Evolutionary conservation across 2,888 invertebrate genomes (phyloP), one percentile per base, ranked within the genome.

Genomic region (Notocelia uddmanniana): DNA sequence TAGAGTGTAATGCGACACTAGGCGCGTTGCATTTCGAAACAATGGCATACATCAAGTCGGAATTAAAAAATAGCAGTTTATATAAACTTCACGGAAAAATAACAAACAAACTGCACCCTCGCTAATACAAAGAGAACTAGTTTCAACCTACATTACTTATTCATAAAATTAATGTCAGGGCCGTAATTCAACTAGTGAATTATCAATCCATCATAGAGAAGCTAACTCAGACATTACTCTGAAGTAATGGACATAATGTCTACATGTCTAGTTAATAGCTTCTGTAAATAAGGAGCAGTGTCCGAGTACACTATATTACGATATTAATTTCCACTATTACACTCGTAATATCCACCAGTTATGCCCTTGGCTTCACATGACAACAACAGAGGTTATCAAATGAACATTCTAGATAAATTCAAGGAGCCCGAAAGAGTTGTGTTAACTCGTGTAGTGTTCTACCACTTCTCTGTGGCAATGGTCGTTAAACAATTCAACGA

Each of bases 131-230:
- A 34, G 23, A 37, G 11, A 52, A 48, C 57, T 10, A 48, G 69
- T 72, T 60, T 23, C 48, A 37, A 62, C 11, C 54, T 57, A 68
- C 60, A 55, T 55, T 5, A 3, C 2, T 5, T 67, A 68, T 62
- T 68, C 60, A 55, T 68, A 23, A 45, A 70, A 72, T 68, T 57
- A 57, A 67, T 71, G 67, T 68, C 72, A 72, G 15, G 71, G 71
- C 34, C 67, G 59, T 50, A 18, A 64, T 68, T 8, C 48, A 60
- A 31, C 31, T 13, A 23, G 60, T 57, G 55, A 23, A 45, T 62
- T 26, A 67, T 60, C 66, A 52, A 50, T 45, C n/a, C n/a, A 31
- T 54, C 63, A 31, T 58, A 21, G n/a, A 69, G 37, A 52, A 55
- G 55, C 62, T 37, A 19, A 52, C 54, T 26, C 9, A 19, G 15